A percentile compares a stretch with the other conserved stretches of the same genome.
phyloP scores from a whole-genome alignment of 1,140 invertebrate species.

The Probaryconus sp. region DNA sequence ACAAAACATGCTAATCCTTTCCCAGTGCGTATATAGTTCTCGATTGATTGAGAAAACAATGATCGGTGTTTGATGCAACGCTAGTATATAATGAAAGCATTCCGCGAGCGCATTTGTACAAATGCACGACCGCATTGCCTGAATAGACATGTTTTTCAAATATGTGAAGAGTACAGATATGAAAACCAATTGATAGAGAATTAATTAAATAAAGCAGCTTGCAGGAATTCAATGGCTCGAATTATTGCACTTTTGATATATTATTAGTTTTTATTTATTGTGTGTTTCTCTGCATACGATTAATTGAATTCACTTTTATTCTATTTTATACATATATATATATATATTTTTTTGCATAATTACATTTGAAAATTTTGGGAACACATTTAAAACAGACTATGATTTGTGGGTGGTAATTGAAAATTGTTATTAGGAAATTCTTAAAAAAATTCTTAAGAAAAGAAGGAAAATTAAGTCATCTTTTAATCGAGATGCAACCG shows the following conservation, averaged over 20 bases:
- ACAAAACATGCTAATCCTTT: conserved; percentile 56
- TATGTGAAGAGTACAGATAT: conserved; percentile 57
- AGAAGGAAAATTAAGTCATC: no score
- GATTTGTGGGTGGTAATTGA: no score
- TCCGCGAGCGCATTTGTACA: conserved; percentile 52
- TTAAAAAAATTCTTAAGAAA: no score
- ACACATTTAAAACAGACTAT: no score
- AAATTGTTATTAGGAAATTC: no score
- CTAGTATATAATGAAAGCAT: conserved; percentile 61
- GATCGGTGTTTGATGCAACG: conserved; percentile 57
- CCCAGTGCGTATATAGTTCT: conserved; percentile 27
- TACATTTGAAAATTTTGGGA: no score
- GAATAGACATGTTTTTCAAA: conserved; percentile 58
- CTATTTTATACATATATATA: not conserved
- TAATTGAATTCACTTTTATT: conserved; percentile 32
- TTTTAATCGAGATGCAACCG: no score
- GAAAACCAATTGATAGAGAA: conserved; percentile 57
- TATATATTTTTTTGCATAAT: no score
- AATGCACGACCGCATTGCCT: conserved; percentile 41
- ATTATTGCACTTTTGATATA: conserved; percentile 51
- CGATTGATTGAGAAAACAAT: conserved; percentile 64
- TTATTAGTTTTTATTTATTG: conserved; percentile 36
- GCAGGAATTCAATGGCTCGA: conserved; percentile 38
- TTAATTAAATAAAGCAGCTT: conserved; percentile 59
- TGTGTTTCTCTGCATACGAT: conserved; percentile 6